Evolutionary conservation across 2,797 vertebrate species (phyloP).

Genomic region (Gymnothorax reevesii): DNA sequence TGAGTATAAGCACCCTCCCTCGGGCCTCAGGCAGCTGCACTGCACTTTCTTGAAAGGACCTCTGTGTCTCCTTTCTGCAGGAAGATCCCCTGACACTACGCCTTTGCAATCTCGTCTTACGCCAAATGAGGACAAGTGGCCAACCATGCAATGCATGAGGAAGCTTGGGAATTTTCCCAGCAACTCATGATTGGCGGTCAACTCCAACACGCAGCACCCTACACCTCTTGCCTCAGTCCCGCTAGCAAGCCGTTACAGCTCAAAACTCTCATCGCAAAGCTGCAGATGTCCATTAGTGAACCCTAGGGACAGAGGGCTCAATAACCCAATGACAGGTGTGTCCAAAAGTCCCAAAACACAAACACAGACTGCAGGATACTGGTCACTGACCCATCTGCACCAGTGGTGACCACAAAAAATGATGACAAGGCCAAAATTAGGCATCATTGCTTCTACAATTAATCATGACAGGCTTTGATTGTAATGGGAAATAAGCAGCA

Average conservation of each 20-base stretch:
- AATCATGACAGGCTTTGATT: background rate
- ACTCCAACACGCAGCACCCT: background rate
- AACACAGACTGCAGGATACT: background rate
- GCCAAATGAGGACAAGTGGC: conserved; percentile 1
- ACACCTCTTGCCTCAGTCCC: background rate
- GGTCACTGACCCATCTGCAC: background rate
- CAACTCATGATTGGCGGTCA: background rate
- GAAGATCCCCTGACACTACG: background rate
- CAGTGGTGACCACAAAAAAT: background rate
- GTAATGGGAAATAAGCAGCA: background rate
- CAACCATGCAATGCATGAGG: background rate
- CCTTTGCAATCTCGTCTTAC: background rate
- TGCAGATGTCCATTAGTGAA: conserved; percentile 3
- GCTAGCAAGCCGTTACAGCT: background rate
- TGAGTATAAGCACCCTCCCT: background rate
- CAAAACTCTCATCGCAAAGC: background rate
- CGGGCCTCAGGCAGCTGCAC: background rate
- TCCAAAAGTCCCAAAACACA: background rate
- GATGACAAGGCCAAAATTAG: background rate
- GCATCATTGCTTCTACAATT: background rate
- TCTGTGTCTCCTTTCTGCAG: background rate
- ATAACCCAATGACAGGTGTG: background rate
- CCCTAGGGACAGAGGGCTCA: background rate
- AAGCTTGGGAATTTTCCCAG: background rate
- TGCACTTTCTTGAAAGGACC: conserved; percentile 7